Evolutionary conservation across 2,113 vertebrate genomes (phyloP).

Genomic region (Aptenodytes forsteri): DNA sequence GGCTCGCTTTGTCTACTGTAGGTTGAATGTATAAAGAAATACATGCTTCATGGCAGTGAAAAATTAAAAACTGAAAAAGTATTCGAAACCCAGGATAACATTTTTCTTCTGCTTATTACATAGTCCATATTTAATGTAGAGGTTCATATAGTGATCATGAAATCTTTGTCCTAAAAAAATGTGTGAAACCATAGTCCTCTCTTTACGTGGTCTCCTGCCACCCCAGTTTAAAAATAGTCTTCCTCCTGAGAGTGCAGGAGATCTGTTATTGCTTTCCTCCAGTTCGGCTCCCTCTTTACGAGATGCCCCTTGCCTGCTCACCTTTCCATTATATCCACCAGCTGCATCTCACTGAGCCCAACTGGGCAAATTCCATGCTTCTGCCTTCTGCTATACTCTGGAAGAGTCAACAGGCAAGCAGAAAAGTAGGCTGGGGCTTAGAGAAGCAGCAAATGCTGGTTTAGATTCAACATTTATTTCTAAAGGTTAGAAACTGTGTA

Average conservation of each 20-base stretch:
- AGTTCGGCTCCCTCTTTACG: background rate
- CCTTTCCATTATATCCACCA: background rate
- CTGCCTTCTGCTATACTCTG: background rate
- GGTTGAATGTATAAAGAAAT: background rate
- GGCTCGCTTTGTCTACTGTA: background rate
- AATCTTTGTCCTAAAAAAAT: background rate
- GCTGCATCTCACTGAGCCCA: background rate
- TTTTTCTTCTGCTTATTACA: background rate
- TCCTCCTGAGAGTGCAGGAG: background rate
- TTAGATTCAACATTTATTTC: background rate
- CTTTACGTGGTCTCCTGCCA: background rate
- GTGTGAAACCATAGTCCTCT: background rate
- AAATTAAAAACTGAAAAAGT: background rate
- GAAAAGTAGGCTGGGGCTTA: background rate
- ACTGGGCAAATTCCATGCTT: background rate
- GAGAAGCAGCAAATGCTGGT: background rate
- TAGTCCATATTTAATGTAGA: background rate
- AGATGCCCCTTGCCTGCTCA: background rate
- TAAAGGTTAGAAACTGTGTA: background rate
- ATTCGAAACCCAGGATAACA: background rate
- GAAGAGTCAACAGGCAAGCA: background rate
- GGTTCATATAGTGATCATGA: background rate
- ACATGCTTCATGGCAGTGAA: background rate
- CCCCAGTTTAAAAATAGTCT: background rate
- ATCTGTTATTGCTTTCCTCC: background rate